A percentile compares a stretch with the other conserved stretches of the same genome.
phyloP scores from a whole-genome alignment of 2,888 invertebrate genomes.

The Lasioglossum figueresi region DNA sequence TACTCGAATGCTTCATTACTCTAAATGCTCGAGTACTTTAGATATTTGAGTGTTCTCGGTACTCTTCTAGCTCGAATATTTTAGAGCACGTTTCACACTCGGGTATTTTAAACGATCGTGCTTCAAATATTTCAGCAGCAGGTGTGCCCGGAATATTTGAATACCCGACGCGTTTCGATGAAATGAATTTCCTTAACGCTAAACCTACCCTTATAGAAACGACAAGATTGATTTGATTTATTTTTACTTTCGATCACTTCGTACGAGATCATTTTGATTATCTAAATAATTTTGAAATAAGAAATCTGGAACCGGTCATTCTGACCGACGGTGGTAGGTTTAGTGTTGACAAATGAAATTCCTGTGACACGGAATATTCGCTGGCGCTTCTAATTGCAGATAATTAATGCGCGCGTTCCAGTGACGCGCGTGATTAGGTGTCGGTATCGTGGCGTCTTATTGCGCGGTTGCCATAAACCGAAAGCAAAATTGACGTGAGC shows the following conservation, averaged over 20 bases:
- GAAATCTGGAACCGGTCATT: too few species aligned
- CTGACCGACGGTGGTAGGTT: too few species aligned
- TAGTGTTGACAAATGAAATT: background rate
- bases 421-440: background rate
- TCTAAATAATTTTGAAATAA: too few species aligned
- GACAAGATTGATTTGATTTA: too few species aligned
- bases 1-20: background rate
- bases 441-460: conserved; percentile 19
- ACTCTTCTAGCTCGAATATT: background rate
- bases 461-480: conserved; percentile 29
- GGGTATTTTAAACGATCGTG: too few species aligned
- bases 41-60: background rate
- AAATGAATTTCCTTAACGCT: background rate
- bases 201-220: too few species aligned
- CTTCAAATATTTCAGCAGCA: background rate
- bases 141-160: background rate
- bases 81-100: background rate
- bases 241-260: too few species aligned
- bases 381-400: background rate
- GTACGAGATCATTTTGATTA: too few species aligned
- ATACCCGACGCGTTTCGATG: background rate
- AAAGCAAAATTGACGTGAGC: conserved; percentile 47
- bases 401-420: background rate
- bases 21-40: background rate
- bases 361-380: background rate